phyloP scores from a whole-genome alignment of 2,113 vertebrate genomes.

The Chloebia gouldiae region DNA sequence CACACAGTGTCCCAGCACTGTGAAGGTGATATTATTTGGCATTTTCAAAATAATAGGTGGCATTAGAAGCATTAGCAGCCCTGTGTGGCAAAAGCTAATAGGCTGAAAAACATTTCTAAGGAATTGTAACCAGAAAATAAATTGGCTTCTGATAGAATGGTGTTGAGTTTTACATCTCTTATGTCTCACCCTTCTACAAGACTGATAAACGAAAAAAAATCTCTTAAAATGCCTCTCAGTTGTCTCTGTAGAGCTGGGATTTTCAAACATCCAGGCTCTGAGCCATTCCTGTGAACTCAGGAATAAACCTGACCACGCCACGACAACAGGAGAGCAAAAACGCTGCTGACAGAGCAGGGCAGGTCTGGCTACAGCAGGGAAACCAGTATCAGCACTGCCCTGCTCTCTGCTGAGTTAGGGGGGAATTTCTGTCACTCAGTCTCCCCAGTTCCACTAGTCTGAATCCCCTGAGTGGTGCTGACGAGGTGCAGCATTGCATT shows the following conservation, averaged over 20 bases:
- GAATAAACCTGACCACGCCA: not conserved
- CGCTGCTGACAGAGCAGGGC: fast-evolving
- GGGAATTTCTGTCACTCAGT: not conserved
- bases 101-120: not conserved
- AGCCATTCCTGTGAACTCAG: not conserved
- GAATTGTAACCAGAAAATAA: not conserved
- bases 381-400: not conserved
- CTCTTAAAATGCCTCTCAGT: not conserved
- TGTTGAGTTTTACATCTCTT: not conserved
- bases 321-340: fast-evolving
- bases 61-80: not conserved
- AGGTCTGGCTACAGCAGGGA: not conserved
- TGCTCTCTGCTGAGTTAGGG: not conserved
- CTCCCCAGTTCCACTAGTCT: not conserved
- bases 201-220: not conserved
- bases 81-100: not conserved
- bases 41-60: not conserved
- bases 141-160: not conserved
- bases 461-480: not conserved
- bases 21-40: not conserved
- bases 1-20: not conserved
- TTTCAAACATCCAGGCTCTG: not conserved
- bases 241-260: not conserved
- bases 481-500: not conserved
- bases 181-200: not conserved